Conservation (phyloP, 1,140 invertebrate species). For the Pseudomyrmex concolor region DNA sequence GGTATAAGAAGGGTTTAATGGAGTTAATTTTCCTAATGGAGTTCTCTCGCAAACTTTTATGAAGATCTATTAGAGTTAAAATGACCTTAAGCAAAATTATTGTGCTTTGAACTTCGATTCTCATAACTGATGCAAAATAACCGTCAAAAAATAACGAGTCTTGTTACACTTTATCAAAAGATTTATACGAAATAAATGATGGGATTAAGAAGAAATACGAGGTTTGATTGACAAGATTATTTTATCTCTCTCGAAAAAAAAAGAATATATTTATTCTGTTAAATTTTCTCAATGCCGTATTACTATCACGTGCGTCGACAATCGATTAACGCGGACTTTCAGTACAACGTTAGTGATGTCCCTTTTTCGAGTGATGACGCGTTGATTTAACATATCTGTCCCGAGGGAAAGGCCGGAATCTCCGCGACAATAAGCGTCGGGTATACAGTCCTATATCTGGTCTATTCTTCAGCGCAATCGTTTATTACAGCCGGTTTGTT, state of each 20-base stretch:
- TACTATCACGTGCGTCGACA: slow-evolving; percentile 11
- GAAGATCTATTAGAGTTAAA: slow-evolving; percentile 50
- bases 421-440: slow-evolving; percentile 66
- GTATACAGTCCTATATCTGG: slow-evolving; percentile 50
- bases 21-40: slow-evolving; percentile 51
- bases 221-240: background rate
- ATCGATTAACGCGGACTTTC: slow-evolving; percentile 31
- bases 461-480: slow-evolving; percentile 58
- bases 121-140: slow-evolving; percentile 11
- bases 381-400: slow-evolving; percentile 69
- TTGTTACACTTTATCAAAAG: background rate
- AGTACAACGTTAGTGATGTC: background rate
- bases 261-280: background rate
- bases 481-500: slow-evolving; percentile 76
- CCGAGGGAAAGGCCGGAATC: slow-evolving; percentile 50
- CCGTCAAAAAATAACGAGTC: background rate
- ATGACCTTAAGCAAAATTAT: slow-evolving; percentile 44
- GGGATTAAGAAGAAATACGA: background rate
- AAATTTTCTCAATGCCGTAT: background rate
- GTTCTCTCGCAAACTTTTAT: slow-evolving; percentile 47
- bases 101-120: slow-evolving; percentile 27
- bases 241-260: too few relatives aligned
- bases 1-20: slow-evolving; percentile 43
- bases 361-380: background rate
- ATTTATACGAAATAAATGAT: background rate